Base-by-base conservation (phyloP, 2,113 vertebrate species). In the Takifugu flavidus region DNA sequence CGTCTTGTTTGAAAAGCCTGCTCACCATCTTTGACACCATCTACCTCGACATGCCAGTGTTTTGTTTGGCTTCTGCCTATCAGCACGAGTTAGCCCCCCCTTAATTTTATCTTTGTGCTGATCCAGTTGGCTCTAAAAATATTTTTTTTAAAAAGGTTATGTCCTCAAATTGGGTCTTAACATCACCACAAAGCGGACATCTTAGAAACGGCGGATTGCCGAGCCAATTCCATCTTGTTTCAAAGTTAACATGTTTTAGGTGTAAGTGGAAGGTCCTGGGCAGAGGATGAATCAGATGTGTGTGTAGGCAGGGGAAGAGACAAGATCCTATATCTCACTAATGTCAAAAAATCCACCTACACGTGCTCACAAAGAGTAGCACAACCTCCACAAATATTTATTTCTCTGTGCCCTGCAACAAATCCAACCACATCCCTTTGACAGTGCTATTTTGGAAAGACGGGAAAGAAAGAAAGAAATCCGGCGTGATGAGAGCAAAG, bases 281-380 rank as follows among this genome's bases (percentile, higher is more conserved):
- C 28, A 51, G 54, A 76, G 73, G 82, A 80, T 87, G 77, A 86
- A 83, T 86, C 80, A 82, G 50, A 74, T 58, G 49, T 25, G 44
- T 65, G 81, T 29, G 67, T 73, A 76, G 75, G 82, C 74, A 71
- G 70, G 10, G 55, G 6, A 67, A 65, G 70, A 71, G 63, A 66
- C 53, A 47, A 65, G 67, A 72, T 74, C 53, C 78, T 79, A 65
- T 80, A 72, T 62, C 62, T 74, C 70, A 27, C 58, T 55, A 51
- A 81, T 77, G 78, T 83, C 81, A 83, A 5, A 62, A 74, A 56
- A 65, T 34, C 78, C 77, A 59, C 82, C 80, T 78, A 83, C 80
- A 69, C 46, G 27, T 27, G n/a, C 53, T 72, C 55, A 42, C 15
- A 59, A 5, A 62, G 59, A 53, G 52, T 27, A 47, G 14, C 25